Evolutionary conservation across 1,140 invertebrate species (phyloP).

Genomic region (Zelostemma sp.): DNA sequence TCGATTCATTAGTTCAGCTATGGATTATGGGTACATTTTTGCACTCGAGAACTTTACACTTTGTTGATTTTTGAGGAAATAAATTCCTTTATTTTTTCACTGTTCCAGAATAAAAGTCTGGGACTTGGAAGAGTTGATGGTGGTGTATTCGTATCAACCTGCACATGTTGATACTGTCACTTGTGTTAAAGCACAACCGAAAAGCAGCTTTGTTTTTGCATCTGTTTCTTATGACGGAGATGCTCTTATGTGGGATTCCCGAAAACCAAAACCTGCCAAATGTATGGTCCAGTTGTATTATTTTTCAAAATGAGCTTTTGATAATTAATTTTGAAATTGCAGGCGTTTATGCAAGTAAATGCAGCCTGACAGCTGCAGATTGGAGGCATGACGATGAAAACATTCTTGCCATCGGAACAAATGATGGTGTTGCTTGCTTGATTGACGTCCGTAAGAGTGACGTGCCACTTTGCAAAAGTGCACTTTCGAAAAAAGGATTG

Average conservation of each 20-base stretch:
- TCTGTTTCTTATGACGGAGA: constrained; percentile 58
- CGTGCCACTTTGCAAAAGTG: constrained; percentile 28
- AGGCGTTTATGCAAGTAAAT: constrained; percentile 53
- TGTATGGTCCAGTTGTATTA: constrained; percentile 36
- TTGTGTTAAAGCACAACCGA: constrained; percentile 50
- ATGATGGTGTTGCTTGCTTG: constrained; percentile 51
- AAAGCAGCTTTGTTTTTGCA: constrained; percentile 51
- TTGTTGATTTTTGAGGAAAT: constrained; percentile 8
- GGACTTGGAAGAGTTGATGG: constrained; percentile 52
- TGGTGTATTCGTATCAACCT: constrained; percentile 47
- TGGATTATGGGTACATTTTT: constrained; percentile 59
- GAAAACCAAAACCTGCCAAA: constrained; percentile 54
- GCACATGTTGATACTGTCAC: constrained; percentile 59
- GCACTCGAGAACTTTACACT: constrained; percentile 5
- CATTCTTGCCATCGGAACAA: constrained; percentile 54
- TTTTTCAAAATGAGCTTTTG: neutral
- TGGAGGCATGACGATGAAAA: constrained; percentile 56
- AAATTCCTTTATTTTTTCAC: too few relatives aligned
- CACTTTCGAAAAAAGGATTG: constrained; percentile 44
- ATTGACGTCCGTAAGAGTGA: constrained; percentile 54
- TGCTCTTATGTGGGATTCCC: constrained; percentile 60
- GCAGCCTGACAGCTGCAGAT: constrained; percentile 48
- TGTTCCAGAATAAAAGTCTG: constrained; percentile 64
- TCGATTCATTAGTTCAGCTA: constrained; percentile 55
- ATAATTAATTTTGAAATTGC: too few relatives aligned